Base-by-base conservation (phyloP, 1,140 invertebrate species). In the Cataglyphis hispanica region DNA sequence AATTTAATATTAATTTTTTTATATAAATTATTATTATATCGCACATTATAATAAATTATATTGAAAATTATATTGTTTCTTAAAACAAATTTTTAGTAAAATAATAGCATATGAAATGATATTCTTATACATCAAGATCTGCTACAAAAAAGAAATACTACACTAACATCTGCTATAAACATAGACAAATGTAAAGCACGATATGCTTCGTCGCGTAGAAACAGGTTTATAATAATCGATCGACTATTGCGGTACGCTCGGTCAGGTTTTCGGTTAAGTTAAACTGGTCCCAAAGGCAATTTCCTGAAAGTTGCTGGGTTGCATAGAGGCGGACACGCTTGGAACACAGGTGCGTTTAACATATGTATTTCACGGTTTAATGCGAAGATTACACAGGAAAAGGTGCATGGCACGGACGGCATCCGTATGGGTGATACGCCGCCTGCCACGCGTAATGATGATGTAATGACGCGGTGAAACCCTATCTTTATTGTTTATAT, bases 261-360 rank as follows among this genome's bases (percentile, higher is more conserved):
- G 89, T 76, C 84, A 89, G 86, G 61, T 91, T 92, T 92, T 91
- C 91, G 90, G 87, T 92, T 85, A 87, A 90, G 69, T 83, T 72
- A 66, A 66, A 70, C 37, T 81, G 60, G 64, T 76, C 77, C 56
- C 86, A 85, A 74, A 80, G 60, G 86, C 89, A 92, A 93, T 94
- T 93, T 94, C 91, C 93, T 93, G 91, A 91, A 93, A 87, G 85
- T 89, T 83, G 85, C 83, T 72, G 67, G 80, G 43, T 85, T 64
- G 80, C 87, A 88, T 87, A 74, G 46, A 50, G 53, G 70, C 76
- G 91, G 87, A 88, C 87, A 86, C 83, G 88, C 87, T 91, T 19
- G 86, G 89, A 67, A 83, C 90, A 91, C 93, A 93, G 93, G 93
- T 94, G 93, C 90, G 84, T 91, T 91, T 88, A 92, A 93, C 88